Evolutionary conservation across 2,888 invertebrate genomes (phyloP), one percentile per base, ranked within the genome.

Genomic region (Sarcophaga caerulescens): DNA sequence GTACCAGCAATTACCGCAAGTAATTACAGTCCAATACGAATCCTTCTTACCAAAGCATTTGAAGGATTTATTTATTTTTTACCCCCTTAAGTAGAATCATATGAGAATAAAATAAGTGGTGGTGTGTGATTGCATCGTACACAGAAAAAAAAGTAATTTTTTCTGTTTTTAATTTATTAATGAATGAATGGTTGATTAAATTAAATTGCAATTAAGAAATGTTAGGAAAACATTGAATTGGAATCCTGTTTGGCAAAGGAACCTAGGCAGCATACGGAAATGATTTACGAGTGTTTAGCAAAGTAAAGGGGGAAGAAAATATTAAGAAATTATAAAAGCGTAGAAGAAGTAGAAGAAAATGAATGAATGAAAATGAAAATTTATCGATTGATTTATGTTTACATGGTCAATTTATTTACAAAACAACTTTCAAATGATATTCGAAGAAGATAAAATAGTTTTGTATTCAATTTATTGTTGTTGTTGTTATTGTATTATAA

Each of bases 171-270:
- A 35, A 35, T 35, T 35, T 35, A 35, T 35, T 35, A 35, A 10
- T 35, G 35, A 35, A 35, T 35, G 35, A 76, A 65, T 59, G 81
- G 68, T 71, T 76, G 76, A 76, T 71, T 76, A 70, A 76, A 70
- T 76, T 70, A 76, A 76, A 81, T 70, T 71, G 81, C 81, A 82
- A 82, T 82, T 82, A 82, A 70, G 65, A 70, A 52, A 52, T 52
- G 17, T 14, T 52, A 52, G 52, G 12, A 14, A 52, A 52, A 52
- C 52, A 52, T 17, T 17, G 52, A 52, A 52, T 14, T 52, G 17
- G 4, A 5, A 52, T 12, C 4, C 12, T 14, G 52, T 52, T 52
- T 52, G 12, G 35, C 10, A 12, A 14, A 47, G 14, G 47, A 47
- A 47, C 12, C 12, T 0, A 14, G 0, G 4, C 14, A 52, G 12